Percentiles rank a stretch among this genome's conserved stretches.
Evolutionary conservation across 2,113 vertebrate genomes (phyloP).

Genomic region (Labeo catla): DNA sequence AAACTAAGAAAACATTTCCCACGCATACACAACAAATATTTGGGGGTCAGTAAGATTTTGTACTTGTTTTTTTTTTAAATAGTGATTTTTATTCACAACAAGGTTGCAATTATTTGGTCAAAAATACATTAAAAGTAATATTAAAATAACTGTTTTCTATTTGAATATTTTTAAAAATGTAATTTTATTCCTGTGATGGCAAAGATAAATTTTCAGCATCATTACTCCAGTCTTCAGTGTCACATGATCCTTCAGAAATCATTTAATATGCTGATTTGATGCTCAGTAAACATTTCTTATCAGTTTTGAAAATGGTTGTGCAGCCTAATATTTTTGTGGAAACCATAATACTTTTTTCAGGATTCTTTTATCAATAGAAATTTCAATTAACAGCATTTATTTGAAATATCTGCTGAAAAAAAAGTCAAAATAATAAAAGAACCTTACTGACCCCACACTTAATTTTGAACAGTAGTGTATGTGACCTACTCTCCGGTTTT

Average conservation of each 20-base stretch:
- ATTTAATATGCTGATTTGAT: neutral
- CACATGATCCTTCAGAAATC: no score
- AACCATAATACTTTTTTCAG: no score
- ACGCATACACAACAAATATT: neutral
- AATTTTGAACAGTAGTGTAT: neutral
- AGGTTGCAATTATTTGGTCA: neutral
- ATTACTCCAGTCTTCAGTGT: no score
- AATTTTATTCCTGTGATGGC: no score
- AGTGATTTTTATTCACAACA: neutral
- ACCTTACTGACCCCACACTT: neutral
- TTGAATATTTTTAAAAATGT: neutral
- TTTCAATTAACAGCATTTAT: neutral
- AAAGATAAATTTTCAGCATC: no score
- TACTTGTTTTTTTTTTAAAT: neutral
- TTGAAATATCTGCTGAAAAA: neutral
- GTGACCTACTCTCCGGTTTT: neutral
- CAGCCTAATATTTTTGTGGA: neutral
- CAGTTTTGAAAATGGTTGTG: neutral
- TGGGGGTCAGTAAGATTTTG: neutral
- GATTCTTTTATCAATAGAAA: no score
- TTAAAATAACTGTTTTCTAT: neutral
- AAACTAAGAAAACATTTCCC: neutral
- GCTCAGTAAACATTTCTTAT: neutral
- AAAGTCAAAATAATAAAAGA: neutral
- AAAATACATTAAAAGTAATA: neutral